Percentiles rank a stretch among this genome's conserved stretches.
Conservation (phyloP, 2,888 invertebrate species). For the Trypoxylon attenuatum region DNA sequence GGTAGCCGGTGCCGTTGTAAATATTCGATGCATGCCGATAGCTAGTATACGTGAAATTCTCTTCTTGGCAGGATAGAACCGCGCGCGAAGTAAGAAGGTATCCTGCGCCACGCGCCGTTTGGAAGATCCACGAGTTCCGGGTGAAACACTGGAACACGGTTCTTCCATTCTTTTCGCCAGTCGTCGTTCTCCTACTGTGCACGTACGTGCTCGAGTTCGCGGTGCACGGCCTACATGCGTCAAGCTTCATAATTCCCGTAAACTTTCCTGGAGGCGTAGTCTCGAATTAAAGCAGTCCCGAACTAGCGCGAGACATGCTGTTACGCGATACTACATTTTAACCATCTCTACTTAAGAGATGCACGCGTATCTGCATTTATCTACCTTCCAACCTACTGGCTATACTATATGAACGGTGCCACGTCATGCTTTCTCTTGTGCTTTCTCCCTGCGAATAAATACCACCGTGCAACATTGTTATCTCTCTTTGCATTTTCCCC, state of each 20-base stretch:
- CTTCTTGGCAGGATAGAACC: too few relatives aligned
- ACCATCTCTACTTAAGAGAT: constrained; percentile 1
- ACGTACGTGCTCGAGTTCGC: constrained; percentile 2
- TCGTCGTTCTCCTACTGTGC: too few relatives aligned
- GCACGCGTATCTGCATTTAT: background rate
- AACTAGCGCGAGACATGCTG: background rate
- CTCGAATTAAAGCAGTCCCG: background rate
- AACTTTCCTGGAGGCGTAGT: constrained; percentile 18
- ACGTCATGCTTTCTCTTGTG: too few relatives aligned
- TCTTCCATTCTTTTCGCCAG: too few relatives aligned
- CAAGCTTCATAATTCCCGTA: constrained; percentile 15
- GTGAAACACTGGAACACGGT: too few relatives aligned
- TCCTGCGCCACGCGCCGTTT: too few relatives aligned
- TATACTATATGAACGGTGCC: background rate
- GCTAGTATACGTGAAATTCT: too few relatives aligned
- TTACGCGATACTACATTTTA: constrained; percentile 19
- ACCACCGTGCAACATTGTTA: too few relatives aligned
- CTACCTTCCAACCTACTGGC: background rate
- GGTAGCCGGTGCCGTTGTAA: too few relatives aligned
- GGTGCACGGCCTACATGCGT: constrained; percentile 5
- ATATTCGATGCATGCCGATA: too few relatives aligned
- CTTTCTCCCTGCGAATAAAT: background rate
- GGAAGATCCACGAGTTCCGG: too few relatives aligned
- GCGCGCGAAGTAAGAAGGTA: too few relatives aligned
- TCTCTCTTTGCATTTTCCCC: background rate